These are phyloP conservation scores for Heliocidaris erythrogramma DNA, from an alignment of 35 echinoderm and acorn worm genomes.

Conservation along the genomic window DNA sequence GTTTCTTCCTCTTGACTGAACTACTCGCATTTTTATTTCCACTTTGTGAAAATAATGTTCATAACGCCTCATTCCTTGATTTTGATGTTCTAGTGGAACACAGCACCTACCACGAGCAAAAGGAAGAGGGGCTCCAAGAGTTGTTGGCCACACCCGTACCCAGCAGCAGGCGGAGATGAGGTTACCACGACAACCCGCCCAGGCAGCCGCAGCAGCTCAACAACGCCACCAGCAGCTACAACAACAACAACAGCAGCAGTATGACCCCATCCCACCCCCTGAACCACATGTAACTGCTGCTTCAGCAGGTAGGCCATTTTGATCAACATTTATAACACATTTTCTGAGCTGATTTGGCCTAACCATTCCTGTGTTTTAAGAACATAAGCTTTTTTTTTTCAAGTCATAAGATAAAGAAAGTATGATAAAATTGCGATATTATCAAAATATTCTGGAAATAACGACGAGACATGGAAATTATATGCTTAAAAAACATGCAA, in stretches of 20 bases:
- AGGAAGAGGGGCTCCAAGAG: not conserved
- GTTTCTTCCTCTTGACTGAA: too few species aligned
- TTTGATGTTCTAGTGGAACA: not conserved
- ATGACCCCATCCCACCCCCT: not conserved
- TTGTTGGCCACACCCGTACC: not conserved
- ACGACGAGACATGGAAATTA: too few species aligned
- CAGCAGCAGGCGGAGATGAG: constrained; percentile 25
- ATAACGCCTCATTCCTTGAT: not conserved
- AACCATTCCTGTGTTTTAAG: too few species aligned
- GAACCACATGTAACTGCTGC: not conserved
- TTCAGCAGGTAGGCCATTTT: not conserved
- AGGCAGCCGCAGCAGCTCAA: constrained; percentile 39
- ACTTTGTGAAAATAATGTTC: too few species aligned
- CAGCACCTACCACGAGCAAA: not conserved
- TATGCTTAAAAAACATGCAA: too few species aligned
- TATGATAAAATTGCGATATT: too few species aligned
- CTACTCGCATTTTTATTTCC: too few species aligned
- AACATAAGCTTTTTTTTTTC: too few species aligned
- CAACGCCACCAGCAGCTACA: constrained; percentile 9
- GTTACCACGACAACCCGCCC: constrained; percentile 47
- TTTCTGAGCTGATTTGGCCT: too few species aligned
- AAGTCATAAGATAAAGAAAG: too few species aligned
- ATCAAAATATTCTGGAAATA: too few species aligned
- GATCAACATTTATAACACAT: too few species aligned
- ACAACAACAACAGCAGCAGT: not conserved